These are phyloP conservation scores for Nesometra sesokonis DNA, from an alignment of 35 echinoderm and acorn worm genomes.

Conservation along the genomic window DNA sequence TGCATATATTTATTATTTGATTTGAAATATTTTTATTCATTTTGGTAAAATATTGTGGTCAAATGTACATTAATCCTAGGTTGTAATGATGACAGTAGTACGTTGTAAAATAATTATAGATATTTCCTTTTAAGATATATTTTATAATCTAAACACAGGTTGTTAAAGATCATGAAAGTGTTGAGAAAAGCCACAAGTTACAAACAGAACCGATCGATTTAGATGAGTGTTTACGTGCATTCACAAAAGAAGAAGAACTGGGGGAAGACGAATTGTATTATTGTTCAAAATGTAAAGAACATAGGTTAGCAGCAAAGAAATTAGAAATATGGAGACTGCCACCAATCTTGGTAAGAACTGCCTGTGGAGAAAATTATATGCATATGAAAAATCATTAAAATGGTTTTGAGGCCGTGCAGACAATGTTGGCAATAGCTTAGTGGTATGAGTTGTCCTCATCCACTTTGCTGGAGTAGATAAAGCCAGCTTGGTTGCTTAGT, in stretches of 20 bases:
- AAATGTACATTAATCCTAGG: background rate
- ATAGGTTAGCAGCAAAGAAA: constrained; percentile 86
- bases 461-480: no score
- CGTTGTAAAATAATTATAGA: background rate
- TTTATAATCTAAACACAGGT: constrained; percentile 23
- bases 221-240: constrained; percentile 80
- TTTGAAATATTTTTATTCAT: no score
- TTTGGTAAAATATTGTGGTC: background rate
- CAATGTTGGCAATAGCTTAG: no score
- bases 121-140: background rate
- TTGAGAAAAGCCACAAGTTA: constrained; percentile 69
- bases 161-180: constrained; percentile 82
- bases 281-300: constrained; percentile 95
- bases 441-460: no score
- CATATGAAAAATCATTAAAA: no score
- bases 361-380: background rate
- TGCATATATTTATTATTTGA: no score
- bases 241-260: constrained; percentile 94
- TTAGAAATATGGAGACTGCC: constrained; percentile 87
- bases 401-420: no score
- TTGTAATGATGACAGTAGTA: background rate
- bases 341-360: constrained; percentile 78
- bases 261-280: constrained; percentile 97
- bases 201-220: constrained; percentile 94
- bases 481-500: no score